Base-by-base conservation (phyloP, 2,797 vertebrate species). In the Clarias fuscus region DNA sequence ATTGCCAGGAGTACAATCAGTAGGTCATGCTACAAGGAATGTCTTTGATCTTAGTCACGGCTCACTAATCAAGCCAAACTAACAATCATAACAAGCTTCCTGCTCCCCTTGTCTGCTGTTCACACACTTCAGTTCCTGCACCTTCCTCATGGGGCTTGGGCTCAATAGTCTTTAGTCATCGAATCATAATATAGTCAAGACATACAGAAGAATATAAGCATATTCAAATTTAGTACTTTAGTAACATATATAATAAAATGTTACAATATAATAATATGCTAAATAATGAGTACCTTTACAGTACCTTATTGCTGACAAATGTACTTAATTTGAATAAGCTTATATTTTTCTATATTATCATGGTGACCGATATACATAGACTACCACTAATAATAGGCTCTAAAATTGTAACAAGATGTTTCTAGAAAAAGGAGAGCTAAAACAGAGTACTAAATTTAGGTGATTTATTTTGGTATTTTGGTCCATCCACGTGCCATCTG, bases 31-130 rank as follows among this genome's bases (percentile, higher is more conserved):
- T 72, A 67, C 75, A 88, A 88, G 27, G 87, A 93, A 93, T 93
- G 89, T 88, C 90, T 91, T 91, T 93, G 87, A 88, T 88, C 91
- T 87, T 91, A 91, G 94, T 93, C 91, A 86, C 87, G 90, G 88
- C 91, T 92, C 86, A 89, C 89, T 84, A 92, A 93, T 94, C 93
- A 91, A 90, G 59, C 87, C 84, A 87, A 72, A 88, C 87, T 86
- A 87, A 87, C 78, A 92, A 91, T 92, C 86, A 90, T 86, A 89
- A 83, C 80, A 83, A 24, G 0, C 89, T 84, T 92, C 90, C 88
- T 91, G 87, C 88, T 89, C 87, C 84, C 61, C 75, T 89, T 90
- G 91, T 92, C 89, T 33, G 80, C 73, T 75, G 30, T 48, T 82
- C 83, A 80, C 76, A 85, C 68, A 73, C 67, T 79, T 70, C 70